A percentile compares a stretch with the other conserved stretches of the same genome.
These are phyloP conservation scores for Molossus alvarezi DNA, from an alignment of 2,797 vertebrate species.

Conservation along the genomic window DNA sequence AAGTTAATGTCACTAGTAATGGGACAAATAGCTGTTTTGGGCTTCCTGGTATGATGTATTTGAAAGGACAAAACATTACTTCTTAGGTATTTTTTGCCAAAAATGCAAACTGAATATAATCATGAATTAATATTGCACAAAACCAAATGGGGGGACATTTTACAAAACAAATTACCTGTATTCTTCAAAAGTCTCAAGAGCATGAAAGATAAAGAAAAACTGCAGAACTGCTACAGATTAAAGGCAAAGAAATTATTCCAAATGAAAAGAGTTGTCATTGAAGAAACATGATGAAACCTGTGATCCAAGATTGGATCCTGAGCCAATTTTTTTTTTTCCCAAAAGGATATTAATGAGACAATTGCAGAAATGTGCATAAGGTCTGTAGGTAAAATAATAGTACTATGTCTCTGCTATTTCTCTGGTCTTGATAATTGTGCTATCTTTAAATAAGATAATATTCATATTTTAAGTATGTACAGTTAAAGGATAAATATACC, in stretches of 20 bases:
- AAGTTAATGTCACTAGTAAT: not conserved
- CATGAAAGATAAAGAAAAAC: constrained; percentile 22
- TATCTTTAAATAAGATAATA: not conserved
- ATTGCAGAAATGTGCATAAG: constrained; percentile 43
- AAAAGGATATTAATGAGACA: constrained; percentile 2
- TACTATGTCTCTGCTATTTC: not conserved
- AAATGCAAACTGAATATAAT: constrained; percentile 50
- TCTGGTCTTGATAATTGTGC: constrained; percentile 9
- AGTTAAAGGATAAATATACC: not conserved
- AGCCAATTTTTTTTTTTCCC: not conserved
- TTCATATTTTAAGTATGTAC: not conserved
- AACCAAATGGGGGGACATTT: not conserved
- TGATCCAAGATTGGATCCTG: not conserved
- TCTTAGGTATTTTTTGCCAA: constrained; percentile 36
- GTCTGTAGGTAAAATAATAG: not conserved
- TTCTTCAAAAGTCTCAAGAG: not conserved
- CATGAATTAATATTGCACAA: not conserved
- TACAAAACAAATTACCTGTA: constrained; percentile 27
- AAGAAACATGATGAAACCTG: constrained; percentile 33
- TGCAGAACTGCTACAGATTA: constrained; percentile 12
- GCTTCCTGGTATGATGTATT: not conserved
- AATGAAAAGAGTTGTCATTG: not conserved
- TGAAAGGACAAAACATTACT: constrained; percentile 1
- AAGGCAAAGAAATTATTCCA: constrained; percentile 20
- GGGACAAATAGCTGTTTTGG: not conserved